Evolutionary conservation across 2,113 vertebrate genomes (phyloP), one percentile per base, ranked within the genome.

Genomic region (Neolamprologus sp.): DNA sequence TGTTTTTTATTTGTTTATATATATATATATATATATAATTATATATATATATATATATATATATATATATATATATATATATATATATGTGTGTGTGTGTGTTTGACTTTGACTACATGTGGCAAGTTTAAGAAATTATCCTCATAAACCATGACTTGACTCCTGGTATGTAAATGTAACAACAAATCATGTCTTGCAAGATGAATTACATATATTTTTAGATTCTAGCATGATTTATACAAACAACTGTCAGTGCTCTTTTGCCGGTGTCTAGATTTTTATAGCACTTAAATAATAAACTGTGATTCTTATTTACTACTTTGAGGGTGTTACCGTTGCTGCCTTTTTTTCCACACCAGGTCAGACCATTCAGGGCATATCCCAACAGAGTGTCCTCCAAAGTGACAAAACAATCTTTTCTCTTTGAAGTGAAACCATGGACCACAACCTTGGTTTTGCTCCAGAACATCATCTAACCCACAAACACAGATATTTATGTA

Each of bases 351-450:
- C 98, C 97, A 91, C 98, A 99, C 98, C 98, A 99, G 0, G 23
- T 95, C 68, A 98, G 85, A 1, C 16, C 91, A 1, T 99, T 92
- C 19, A 96, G 88, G 26, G 97, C 82, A 28, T 91, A 96, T 47
- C 98, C 98, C 88, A 98, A 26, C 79, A 98, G 65, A 0, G 96
- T 97, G 88, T 98, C 95, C 92, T 99, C 98, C 91, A 98, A 58
- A 2, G 97, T 98, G 28, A 95, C 7, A 47, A 97, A 92, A n/a
- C 95, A 95, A 4, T 30, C 47, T 2, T 58, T 58, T 9, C 7
- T 94, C 53, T 95, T 92, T 23, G 17, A 8, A 2, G 97, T 96
- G 40, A 96, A 94, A 6, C 84, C 81, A 17, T 97, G 97, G 11
- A 57, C 97, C 4, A 98, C 88, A 2, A 93, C 75, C 6, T 84